Base-by-base conservation (phyloP, 2,888 invertebrate species). In the Chalcis sispes region DNA sequence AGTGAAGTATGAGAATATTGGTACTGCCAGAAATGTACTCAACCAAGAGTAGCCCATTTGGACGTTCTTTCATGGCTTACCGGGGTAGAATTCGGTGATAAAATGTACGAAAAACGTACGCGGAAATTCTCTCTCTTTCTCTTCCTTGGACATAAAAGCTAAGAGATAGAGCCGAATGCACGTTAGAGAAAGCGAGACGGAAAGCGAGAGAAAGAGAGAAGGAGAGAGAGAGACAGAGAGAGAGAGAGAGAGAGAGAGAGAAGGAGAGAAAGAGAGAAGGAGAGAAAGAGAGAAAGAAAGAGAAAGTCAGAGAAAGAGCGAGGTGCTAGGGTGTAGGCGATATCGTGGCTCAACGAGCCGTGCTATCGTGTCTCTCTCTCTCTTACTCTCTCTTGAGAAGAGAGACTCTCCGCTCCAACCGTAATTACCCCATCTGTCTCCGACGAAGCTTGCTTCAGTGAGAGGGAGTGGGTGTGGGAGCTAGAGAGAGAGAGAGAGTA, bases 361-460 rank as follows among this genome's bases (percentile, higher is more conserved):
- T 82, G 80, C 81, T 83, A 82, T 83, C 83, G 79, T 80, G 81
- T 77, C 82, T 81, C 81, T 79, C 81, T 75, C 7, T 18, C 15
- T 15, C 23, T 50, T 29, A 2, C 15, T 10, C 42, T 46, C 23
- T 8, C 8, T 10, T 8, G 15, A 46, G n/a, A n/a, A 15, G 46
- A 46, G 46, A 46, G 13, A 2, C 5, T 2, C 15, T 15, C 27
- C n/a, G 29, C 20, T 20, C 29, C 58, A 25, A 79, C 79, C 77
- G 83, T 83, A 84, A 84, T 84, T 83, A 84, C 82, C 82, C 81
- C 82, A 84, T 84, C 56, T 20, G 62, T 69, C 56, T 54, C 52
- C 15, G 46, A 1, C 29, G 1, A 7, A 42, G 42, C 15, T 13
- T 13, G 5, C 23, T n/a, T n/a, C n/a, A n/a, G n/a, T n/a, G n/a